Base-by-base conservation (phyloP, 1,140 invertebrate genomes). In the Pseudoatta argentina region DNA sequence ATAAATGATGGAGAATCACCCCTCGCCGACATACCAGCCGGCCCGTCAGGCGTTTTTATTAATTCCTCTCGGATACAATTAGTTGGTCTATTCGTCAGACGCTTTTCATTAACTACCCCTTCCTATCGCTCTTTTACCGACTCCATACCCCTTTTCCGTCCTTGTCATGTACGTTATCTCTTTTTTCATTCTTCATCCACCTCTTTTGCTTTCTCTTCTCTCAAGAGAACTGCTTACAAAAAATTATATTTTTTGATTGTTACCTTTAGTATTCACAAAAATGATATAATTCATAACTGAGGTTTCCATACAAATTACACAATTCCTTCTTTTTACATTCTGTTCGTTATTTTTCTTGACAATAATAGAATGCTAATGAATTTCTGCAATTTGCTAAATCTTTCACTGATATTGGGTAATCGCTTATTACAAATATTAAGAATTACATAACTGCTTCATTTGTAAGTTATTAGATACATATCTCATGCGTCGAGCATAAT, bases 1-100 rank as follows among this genome's bases (percentile, higher is more conserved):
- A 94, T 92, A 94, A 94, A 94, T 94, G 93, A 94, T 93, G 88
- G 90, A 92, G 92, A 91, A 92, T 93, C 88, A 89, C 90, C 91
- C 91, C 91, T 92, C 91, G 91, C 24, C 67, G 77, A 77, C 86
- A 77, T 75, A 75, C 61, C 82, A 86, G 88, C 85, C 88, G 85
- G 78, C 82, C 82, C 82, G 87, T 91, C 92, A 92, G 91, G 88
- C 92, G 92, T 94, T 95, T 94, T 95, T 95, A 95, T 95, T 95
- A 95, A 95, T 95, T 95, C 92, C 93, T 94, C 93, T 95, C 94
- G 92, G 94, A 95, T 95, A 95, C 95, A 95, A 95, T 95, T 95
- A 95, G 94, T 94, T 94, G 93, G 92, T 94, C 94, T 94, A 95
- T 95, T 95, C 94, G 94, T 95, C 94, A 94, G 93, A 94, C 93